A percentile compares a stretch with the other conserved stretches of the same genome.
These are phyloP conservation scores for Cynopterus brachyotis DNA, from an alignment of 2,113 vertebrate species.

Conservation along the genomic window DNA sequence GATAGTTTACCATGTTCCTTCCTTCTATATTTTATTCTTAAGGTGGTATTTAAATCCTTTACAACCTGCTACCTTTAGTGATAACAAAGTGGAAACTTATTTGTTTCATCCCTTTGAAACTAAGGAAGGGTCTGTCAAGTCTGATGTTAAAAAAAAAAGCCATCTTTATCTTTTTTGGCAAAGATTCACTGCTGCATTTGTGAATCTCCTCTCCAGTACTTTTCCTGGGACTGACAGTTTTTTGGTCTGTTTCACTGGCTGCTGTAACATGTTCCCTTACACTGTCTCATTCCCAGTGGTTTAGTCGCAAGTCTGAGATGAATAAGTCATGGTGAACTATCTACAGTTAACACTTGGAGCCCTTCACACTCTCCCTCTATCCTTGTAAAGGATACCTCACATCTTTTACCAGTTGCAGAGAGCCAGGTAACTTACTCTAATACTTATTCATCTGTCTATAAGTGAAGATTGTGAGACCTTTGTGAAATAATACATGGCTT, in stretches of 20 bases:
- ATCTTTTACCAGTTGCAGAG: background rate
- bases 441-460: background rate
- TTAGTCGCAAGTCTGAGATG: constrained; percentile 23
- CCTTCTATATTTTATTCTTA: constrained; percentile 37
- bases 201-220: background rate
- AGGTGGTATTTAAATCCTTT: constrained; percentile 48
- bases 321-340: constrained; percentile 1
- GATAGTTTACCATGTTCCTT: background rate
- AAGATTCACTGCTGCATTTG: constrained; percentile 21
- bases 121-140: constrained; percentile 53
- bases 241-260: constrained; percentile 44
- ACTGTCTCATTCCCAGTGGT: background rate
- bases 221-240: constrained; percentile 53
- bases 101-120: constrained; percentile 60
- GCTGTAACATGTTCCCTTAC: background rate
- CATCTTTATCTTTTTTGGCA: constrained; percentile 51
- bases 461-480: background rate
- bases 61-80: constrained; percentile 37
- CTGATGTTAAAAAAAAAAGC: constrained; percentile 5
- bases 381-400: background rate
- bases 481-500: background rate
- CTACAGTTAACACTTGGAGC: background rate
- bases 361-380: background rate
- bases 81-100: constrained; percentile 47
- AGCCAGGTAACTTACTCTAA: background rate